Conservation (phyloP, 2,888 invertebrate species). For the Drosophila robusta region DNA sequence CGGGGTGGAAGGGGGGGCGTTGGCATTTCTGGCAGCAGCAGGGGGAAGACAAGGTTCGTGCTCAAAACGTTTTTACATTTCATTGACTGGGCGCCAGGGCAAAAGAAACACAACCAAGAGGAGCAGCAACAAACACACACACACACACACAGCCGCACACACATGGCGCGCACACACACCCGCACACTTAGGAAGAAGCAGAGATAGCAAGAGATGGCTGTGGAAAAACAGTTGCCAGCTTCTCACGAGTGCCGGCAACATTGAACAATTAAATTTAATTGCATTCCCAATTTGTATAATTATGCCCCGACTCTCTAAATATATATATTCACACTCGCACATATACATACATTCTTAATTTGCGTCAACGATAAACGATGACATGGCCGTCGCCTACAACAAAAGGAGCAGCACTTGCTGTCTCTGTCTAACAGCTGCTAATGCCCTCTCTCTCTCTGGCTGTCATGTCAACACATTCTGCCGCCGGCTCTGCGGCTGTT, state of each 20-base stretch:
- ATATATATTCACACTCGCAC: conserved; percentile 10
- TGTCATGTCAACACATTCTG: conserved; percentile 13
- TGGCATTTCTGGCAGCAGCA: too few relatives aligned
- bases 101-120: conserved; percentile 36
- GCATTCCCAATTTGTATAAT: conserved; percentile 82
- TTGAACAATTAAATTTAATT: conserved; percentile 81
- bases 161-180: conserved; percentile 11
- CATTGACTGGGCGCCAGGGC: conserved; percentile 66
- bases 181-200: conserved; percentile 13
- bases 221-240: conserved; percentile 49
- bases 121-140: conserved; percentile 15
- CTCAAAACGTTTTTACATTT: conserved; percentile 79
- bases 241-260: conserved; percentile 69
- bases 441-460: neutral
- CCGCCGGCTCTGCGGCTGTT: conserved; percentile 13
- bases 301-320: conserved; percentile 75
- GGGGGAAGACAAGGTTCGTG: conserved; percentile 69
- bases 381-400: conserved; percentile 18
- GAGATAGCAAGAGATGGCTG: conserved; percentile 29
- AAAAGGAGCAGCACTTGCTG: neutral
- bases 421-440: neutral
- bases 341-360: conserved; percentile 64
- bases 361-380: conserved; percentile 65
- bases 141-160: conserved; percentile 23
- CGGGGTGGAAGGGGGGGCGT: neutral